A percentile compares a stretch with the other conserved stretches of the same genome.
phyloP scores from a whole-genome alignment of 2,113 vertebrate species.

The Oryzias curvinotus region DNA sequence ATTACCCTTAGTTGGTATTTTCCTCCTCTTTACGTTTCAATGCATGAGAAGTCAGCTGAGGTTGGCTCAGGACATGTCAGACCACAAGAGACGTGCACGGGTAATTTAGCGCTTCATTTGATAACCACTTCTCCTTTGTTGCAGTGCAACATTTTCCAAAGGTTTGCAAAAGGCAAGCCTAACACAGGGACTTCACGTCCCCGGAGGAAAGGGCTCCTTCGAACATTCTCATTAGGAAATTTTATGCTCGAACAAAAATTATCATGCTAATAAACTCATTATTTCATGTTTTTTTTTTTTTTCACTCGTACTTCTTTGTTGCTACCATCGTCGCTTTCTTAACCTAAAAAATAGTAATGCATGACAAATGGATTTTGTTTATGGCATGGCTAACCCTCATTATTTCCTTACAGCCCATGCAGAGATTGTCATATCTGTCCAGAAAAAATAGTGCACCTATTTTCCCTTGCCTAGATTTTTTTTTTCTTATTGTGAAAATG shows the following conservation, averaged over 20 bases:
- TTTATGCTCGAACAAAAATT: constrained; percentile 75
- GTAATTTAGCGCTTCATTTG: constrained; percentile 41
- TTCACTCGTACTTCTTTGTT: too few species aligned
- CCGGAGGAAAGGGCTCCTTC: constrained; percentile 63
- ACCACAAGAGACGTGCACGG: constrained; percentile 31
- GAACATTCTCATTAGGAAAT: constrained; percentile 71
- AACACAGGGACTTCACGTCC: constrained; percentile 54
- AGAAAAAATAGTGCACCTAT: constrained; percentile 59
- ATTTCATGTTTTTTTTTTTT: too few species aligned
- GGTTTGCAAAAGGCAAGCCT: constrained; percentile 27
- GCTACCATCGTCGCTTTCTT: too few species aligned
- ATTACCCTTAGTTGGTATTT: constrained; percentile 69
- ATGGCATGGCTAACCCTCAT: constrained; percentile 49
- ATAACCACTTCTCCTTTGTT: not conserved
- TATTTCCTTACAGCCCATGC: constrained; percentile 68
- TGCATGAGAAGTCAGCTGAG: constrained; percentile 52
- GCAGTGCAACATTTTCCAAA: constrained; percentile 41
- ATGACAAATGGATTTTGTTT: too few species aligned
- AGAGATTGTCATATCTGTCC: constrained; percentile 69
- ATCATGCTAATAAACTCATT: constrained; percentile 74
- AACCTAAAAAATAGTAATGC: too few species aligned
- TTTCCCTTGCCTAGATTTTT: constrained; percentile 43
- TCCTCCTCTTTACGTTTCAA: constrained; percentile 68
- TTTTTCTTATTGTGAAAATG: constrained; percentile 18
- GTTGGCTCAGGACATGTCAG: constrained; percentile 57